Evolutionary conservation across 2,888 invertebrate genomes (phyloP).

Genomic region (Oscheius myriophilus): DNA sequence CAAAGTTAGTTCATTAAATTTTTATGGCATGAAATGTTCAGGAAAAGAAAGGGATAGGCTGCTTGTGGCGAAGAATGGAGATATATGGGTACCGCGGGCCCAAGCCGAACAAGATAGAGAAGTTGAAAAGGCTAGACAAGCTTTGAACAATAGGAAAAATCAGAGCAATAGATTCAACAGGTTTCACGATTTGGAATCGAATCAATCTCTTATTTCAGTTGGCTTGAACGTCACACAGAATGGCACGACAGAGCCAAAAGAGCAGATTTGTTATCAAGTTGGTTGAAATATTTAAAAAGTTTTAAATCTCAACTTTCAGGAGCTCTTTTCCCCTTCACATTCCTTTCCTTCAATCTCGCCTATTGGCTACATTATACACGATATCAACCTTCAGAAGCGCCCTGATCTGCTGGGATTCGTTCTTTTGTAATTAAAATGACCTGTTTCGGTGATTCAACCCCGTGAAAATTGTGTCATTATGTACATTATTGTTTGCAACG

Average conservation of each 20-base stretch:
- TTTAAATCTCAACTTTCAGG: conserved; percentile 31
- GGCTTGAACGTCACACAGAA: conserved; percentile 56
- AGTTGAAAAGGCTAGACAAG: conserved; percentile 41
- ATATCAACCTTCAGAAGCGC: conserved; percentile 30
- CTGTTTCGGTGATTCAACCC: no score
- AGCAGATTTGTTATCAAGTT: conserved; percentile 64
- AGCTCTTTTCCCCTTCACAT: conserved; percentile 57
- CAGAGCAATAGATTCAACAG: conserved; percentile 17
- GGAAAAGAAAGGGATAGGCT: conserved; percentile 30
- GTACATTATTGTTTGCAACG: no score
- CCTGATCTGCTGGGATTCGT: no score
- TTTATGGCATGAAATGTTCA: not conserved
- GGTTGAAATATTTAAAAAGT: not conserved
- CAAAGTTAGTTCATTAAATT: conserved; percentile 32
- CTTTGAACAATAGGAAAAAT: conserved; percentile 25
- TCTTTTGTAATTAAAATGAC: no score
- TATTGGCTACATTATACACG: conserved; percentile 56
- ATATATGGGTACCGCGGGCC: conserved; percentile 49
- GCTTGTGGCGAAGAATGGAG: conserved; percentile 24
- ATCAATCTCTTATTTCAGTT: conserved; percentile 32
- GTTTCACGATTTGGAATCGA: not conserved
- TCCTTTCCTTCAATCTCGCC: conserved; percentile 54
- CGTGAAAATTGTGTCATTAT: no score
- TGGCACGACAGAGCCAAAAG: conserved; percentile 63
- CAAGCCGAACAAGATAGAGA: conserved; percentile 50